Base-by-base conservation (phyloP, 2,797 vertebrate genomes). In the Lepus oiostolus region DNA sequence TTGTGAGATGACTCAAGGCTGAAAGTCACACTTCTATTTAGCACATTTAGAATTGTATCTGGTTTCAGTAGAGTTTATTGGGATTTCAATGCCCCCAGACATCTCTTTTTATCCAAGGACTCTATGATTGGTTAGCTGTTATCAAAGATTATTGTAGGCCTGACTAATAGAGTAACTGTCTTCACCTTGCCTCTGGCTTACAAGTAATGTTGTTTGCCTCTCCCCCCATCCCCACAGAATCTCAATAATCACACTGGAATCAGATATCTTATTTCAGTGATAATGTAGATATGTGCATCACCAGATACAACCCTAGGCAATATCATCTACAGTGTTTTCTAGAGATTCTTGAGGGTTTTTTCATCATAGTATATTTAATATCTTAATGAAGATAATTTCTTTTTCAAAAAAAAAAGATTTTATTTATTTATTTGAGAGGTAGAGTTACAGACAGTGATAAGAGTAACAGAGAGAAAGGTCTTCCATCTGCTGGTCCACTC, bases 321-420 rank as follows among this genome's bases (percentile, higher is more conserved):
- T 50, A 80, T 12, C 5, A 38, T n/a, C 79, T 60, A 7, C 0
- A 13, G 28, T 7, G 26, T 14, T 68, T 72, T 92, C 63, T 70
- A 77, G 26, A 84, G 2, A 74, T 63, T 71, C 14, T n/a, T 87
- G 14, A n/a, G 19, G 7, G 3, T 74, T 30, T 5, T 76, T 11
- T 71, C 13, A 10, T 2, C 82, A 74, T 77, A 72, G 85, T 88
- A n/a, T 60, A 50, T 62, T 19, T 38, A 96, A 35, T 67, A 94
- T 3, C 14, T 88, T 12, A 88, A 38, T 32, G 35, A 90, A 47
- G 7, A 6, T 22, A 85, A 60, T 60, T 1, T 11, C 35, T 86
- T 88, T 32, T 85, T 24, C 2, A 9, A 47, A 47, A 9, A 47
- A 47, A 9, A 47, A 47, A 47, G 42, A 47, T 47, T 47, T 47